These are phyloP conservation scores for Melanerpes aurifrons DNA, from an alignment of 2,113 vertebrate genomes.

Conservation along the genomic window DNA sequence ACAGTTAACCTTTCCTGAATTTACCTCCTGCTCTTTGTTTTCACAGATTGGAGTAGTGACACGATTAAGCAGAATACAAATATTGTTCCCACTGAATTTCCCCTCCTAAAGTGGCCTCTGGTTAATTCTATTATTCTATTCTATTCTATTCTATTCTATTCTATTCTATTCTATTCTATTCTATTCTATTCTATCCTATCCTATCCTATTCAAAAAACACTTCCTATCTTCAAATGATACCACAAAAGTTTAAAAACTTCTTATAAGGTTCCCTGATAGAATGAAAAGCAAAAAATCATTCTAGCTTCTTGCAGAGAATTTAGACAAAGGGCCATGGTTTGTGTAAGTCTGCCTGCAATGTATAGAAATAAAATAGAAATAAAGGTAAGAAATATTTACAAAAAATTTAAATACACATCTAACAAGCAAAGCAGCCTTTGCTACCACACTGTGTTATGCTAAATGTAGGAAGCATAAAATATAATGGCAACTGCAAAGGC, in stretches of 20 bases:
- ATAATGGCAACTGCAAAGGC: background rate
- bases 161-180: too few relatives aligned
- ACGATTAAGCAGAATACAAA: background rate
- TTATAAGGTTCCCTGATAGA: background rate
- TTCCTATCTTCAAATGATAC: background rate
- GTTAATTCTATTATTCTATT: too few relatives aligned
- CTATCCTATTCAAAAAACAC: background rate
- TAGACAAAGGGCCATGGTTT: background rate
- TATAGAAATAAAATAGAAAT: background rate
- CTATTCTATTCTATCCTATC: too few relatives aligned
- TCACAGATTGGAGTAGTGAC: background rate
- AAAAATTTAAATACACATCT: background rate
- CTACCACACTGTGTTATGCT: background rate
- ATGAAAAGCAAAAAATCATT: background rate
- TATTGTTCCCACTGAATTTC: background rate
- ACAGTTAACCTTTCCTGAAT: background rate
- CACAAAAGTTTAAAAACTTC: background rate
- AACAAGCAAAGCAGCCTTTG: background rate
- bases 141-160: too few relatives aligned
- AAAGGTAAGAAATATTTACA: background rate
- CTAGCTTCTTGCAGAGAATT: background rate
- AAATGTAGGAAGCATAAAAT: background rate
- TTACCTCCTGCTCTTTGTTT: background rate
- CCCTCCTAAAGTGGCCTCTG: background rate
- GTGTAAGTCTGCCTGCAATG: background rate